Conservation (phyloP, 2,888 invertebrate species). For the Drosophila hamatofila region DNA sequence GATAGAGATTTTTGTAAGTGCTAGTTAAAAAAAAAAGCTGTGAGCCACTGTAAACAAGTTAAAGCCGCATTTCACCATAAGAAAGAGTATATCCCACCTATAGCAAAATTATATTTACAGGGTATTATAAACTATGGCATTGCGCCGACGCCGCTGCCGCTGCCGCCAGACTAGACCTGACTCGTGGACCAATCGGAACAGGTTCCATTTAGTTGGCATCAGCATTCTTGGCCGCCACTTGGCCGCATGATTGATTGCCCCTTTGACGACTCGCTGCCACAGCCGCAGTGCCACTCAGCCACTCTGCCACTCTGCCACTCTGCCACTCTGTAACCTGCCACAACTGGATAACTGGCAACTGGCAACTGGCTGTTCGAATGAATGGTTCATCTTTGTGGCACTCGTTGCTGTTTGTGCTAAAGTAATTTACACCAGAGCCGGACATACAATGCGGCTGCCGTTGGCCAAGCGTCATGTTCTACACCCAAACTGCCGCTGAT, state of each 20-base stretch:
- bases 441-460: slow-evolving; percentile 57
- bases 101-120: background rate
- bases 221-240: slow-evolving; percentile 59
- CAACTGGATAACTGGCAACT: slow-evolving; percentile 39
- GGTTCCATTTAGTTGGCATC: slow-evolving; percentile 70
- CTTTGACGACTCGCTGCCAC: slow-evolving; percentile 75
- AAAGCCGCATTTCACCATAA: no score
- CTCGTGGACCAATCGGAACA: slow-evolving; percentile 60
- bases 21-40: no score
- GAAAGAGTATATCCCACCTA: background rate
- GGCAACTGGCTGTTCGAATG: slow-evolving; percentile 33
- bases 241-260: slow-evolving; percentile 81
- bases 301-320: slow-evolving; percentile 43
- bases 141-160: slow-evolving; percentile 6
- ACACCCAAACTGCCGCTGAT: slow-evolving; percentile 39
- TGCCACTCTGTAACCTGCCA: slow-evolving; percentile 43
- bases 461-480: slow-evolving; percentile 63
- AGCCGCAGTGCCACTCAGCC: slow-evolving; percentile 14
- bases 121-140: slow-evolving; percentile 42
- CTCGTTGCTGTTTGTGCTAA: slow-evolving; percentile 46
- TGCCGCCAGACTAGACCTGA: background rate
- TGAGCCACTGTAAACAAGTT: no score
- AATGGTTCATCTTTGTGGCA: slow-evolving; percentile 49
- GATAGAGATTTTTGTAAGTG: no score
- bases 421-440: slow-evolving; percentile 59